These are phyloP conservation scores for Gambusia affinis DNA, from an alignment of 2,113 vertebrate genomes.

Conservation along the genomic window DNA sequence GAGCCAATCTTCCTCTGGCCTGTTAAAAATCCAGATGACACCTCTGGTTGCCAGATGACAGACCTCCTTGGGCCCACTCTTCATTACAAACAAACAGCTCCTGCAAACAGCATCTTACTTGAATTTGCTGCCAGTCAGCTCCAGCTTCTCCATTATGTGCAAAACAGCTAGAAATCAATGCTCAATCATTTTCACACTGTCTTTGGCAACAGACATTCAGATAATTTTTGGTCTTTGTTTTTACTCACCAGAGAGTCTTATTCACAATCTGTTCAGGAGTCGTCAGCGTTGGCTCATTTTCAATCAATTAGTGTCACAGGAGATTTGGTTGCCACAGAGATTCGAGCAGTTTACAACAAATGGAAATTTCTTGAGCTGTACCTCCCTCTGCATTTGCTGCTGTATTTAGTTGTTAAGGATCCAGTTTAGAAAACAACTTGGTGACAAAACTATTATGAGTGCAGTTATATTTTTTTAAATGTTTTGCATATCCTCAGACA, in stretches of 20 bases:
- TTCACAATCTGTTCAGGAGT: slow-evolving; percentile 24
- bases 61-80: slow-evolving; percentile 49
- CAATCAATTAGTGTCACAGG: slow-evolving; percentile 43
- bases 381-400: slow-evolving; percentile 8
- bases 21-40: slow-evolving; percentile 50
- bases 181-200: slow-evolving; percentile 63
- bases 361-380: slow-evolving; percentile 18
- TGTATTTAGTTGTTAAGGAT: slow-evolving; percentile 31
- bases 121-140: slow-evolving; percentile 55
- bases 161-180: slow-evolving; percentile 67
- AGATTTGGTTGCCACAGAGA: slow-evolving; percentile 18
- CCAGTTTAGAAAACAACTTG: slow-evolving; percentile 15
- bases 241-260: neutral
- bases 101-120: slow-evolving; percentile 39
- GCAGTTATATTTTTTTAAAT: slow-evolving; percentile 18
- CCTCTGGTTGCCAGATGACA: slow-evolving; percentile 47
- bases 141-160: slow-evolving; percentile 43
- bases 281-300: slow-evolving; percentile 49
- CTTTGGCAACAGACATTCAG: slow-evolving; percentile 46
- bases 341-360: slow-evolving; percentile 15
- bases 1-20: slow-evolving; percentile 17
- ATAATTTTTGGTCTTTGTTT: slow-evolving; percentile 39
- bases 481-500: slow-evolving; percentile 19
- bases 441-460: slow-evolving; percentile 14
- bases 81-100: slow-evolving; percentile 56